phyloP scores from a whole-genome alignment of 1,140 invertebrate genomes.

The Cydia pomonella region DNA sequence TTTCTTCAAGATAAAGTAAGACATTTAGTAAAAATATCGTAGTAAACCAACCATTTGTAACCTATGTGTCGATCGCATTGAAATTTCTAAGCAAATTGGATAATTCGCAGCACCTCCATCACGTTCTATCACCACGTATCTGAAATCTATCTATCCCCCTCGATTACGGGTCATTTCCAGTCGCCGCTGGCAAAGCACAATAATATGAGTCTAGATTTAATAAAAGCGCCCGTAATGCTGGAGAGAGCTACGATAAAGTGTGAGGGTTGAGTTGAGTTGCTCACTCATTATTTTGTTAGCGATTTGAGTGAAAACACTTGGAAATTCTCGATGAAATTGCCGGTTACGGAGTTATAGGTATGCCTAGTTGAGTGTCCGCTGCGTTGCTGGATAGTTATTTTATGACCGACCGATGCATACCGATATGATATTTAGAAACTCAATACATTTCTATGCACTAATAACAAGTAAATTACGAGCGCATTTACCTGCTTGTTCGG shows the following conservation, averaged over 20 bases:
- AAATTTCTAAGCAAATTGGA: slow-evolving; percentile 39
- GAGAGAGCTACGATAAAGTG: slow-evolving; percentile 63
- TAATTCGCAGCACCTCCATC: slow-evolving; percentile 36
- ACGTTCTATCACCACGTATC: slow-evolving; percentile 36
- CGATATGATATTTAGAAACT: slow-evolving; percentile 15
- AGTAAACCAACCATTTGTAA: background rate
- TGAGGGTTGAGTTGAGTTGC: slow-evolving; percentile 48
- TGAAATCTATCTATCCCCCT: slow-evolving; percentile 38
- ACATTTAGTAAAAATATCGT: too few species aligned
- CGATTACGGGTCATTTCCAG: slow-evolving; percentile 45
- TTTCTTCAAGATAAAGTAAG: too few species aligned
- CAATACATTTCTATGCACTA: background rate
- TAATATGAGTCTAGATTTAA: slow-evolving; percentile 60
- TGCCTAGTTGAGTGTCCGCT: slow-evolving; percentile 34
- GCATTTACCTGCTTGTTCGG: slow-evolving; percentile 25
- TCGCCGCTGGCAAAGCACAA: slow-evolving; percentile 52
- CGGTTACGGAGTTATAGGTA: slow-evolving; percentile 52
- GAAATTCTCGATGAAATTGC: slow-evolving; percentile 61
- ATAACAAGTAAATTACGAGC: background rate
- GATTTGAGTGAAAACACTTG: slow-evolving; percentile 62
- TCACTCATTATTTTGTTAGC: slow-evolving; percentile 64
- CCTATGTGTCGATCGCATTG: slow-evolving; percentile 26
- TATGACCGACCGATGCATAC: slow-evolving; percentile 24
- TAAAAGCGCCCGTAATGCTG: slow-evolving; percentile 47
- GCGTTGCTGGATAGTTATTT: slow-evolving; percentile 23